A percentile compares a stretch with the other conserved stretches of the same genome.
Evolutionary conservation across 2,888 invertebrate species (phyloP).

Genomic region (Acleris cristana): DNA sequence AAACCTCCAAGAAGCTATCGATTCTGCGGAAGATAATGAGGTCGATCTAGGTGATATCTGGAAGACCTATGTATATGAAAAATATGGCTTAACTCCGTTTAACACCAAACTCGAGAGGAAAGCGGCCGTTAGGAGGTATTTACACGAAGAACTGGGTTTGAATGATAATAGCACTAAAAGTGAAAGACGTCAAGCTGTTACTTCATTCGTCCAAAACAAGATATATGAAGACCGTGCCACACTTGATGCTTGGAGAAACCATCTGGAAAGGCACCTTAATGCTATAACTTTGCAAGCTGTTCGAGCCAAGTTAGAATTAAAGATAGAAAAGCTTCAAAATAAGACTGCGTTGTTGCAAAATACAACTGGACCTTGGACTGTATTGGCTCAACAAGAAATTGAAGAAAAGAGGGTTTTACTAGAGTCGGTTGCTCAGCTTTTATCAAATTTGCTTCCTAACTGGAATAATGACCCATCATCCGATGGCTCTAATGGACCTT

Average conservation of each 20-base stretch:
- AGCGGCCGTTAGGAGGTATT: conserved; percentile 60
- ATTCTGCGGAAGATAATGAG: conserved; percentile 54
- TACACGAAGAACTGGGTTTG: conserved; percentile 65
- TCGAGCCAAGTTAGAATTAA: conserved; percentile 58
- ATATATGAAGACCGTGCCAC: conserved; percentile 53
- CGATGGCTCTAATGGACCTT: conserved; percentile 19
- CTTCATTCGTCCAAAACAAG: conserved; percentile 62
- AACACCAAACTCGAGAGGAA: conserved; percentile 65
- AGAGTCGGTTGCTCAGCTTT: conserved; percentile 59
- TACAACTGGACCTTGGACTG: conserved; percentile 59
- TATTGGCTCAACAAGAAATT: conserved; percentile 56
- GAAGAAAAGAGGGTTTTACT: conserved; percentile 66
- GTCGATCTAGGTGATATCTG: conserved; percentile 73
- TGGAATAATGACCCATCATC: conserved; percentile 49
- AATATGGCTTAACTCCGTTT: conserved; percentile 60
- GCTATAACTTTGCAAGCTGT: conserved; percentile 61
- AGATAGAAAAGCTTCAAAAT: conserved; percentile 68
- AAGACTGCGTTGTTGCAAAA: conserved; percentile 63
- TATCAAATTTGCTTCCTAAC: conserved; percentile 63
- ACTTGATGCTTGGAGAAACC: conserved; percentile 57
- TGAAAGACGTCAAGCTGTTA: conserved; percentile 68
- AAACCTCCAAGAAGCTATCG: conserved; percentile 41
- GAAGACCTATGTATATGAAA: conserved; percentile 66
- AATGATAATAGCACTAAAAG: conserved; percentile 65
- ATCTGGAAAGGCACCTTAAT: conserved; percentile 62